Evolutionary conservation across 2,888 invertebrate species (phyloP), one percentile per base, ranked within the genome.

Genomic region (Torymus texanus): DNA sequence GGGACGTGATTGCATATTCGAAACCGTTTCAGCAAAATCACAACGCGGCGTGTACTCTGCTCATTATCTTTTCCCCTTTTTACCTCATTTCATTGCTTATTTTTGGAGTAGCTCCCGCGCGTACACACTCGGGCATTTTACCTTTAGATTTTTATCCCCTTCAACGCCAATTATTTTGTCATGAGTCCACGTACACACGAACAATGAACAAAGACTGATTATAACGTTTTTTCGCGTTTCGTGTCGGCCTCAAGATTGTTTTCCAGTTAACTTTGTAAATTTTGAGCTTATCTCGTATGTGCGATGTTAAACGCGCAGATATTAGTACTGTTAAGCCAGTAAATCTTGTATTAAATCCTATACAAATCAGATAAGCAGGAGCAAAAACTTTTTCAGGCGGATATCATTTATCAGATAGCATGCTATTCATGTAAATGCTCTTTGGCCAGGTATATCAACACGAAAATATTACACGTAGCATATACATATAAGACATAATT

Each of bases 91-190:
- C 51, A 41, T 65, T 21, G 76, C n/a, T 41, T 41, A 41, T 41
- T 41, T 41, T 41, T 41, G 41, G 41, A 41, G 8, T 41, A 8
- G 41, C 5, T 41, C 41, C 41, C 8, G 41, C 8, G 29, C 29
- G 5, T 29, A 29, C 29, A 41, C 41, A 41, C 41, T 8, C 8
- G 10, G 41, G 8, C 41, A 1, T 41, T 41, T 41, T 41, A 41
- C 14, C 4, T 41, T 21, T 62, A 12, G 66, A 72, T 78, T 78
- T 67, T 73, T 67, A 78, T 66, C 78, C 58, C 58, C 24, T 58
- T 72, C 66, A 59, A 29, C 66, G 41, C 50, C 78, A 78, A 78
- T 78, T 73, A 78, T 67, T 51, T 61, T 14, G 29, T 72, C 66
- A n/a, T 51, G 61, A 75, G 50, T 50, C 13, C 65, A 58, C 41